Base-by-base conservation (phyloP, 2,888 invertebrate genomes). In the Cephus spinipes region DNA sequence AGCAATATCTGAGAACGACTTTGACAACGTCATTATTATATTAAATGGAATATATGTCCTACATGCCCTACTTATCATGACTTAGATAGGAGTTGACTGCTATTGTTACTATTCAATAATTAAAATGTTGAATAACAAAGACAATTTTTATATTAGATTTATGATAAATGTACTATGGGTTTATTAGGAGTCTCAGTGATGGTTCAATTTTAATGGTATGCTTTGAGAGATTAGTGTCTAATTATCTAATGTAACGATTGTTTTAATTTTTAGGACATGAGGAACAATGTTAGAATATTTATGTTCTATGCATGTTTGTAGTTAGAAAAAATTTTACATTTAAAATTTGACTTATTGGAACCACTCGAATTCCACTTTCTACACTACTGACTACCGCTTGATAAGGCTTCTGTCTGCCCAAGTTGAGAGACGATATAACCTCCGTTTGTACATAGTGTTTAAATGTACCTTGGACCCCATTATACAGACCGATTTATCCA, bases 401-500 rank as follows among this genome's bases (percentile, higher is more conserved):
- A 55, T 23, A 55, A 15, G 55, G 55, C 55, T 55, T 55, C 55
- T 23, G 55, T 23, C 23, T 55, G 55, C 23, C 55, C 0, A 23
- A 55, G 55, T 55, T 55, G 55, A 55, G 55, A 55, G 15, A 23
- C 4, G 15, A 23, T 55, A 55, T 55, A 55, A 55, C 55, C 55
- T 55, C 55, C 9, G 23, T 55, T 55, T 55, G 55, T 55, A 55
- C 2, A 55, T 23, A 23, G 23, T 55, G 9, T 23, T 55, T 23
- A 55, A 55, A 31, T 69, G 68, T 69, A 33, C 23, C 36, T 35
- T 15, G 55, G 30, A 76, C 77, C 77, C 23, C 75, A 76, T 78
- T 73, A 33, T 33, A 68, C 34, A 73, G 75, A 68, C 55, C 35
- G 71, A 75, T 77, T 79, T 77, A 73, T 76, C 73, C 69, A 76